phyloP scores from a whole-genome alignment of 1,140 invertebrate genomes.

The Drosophila prosaltans region DNA sequence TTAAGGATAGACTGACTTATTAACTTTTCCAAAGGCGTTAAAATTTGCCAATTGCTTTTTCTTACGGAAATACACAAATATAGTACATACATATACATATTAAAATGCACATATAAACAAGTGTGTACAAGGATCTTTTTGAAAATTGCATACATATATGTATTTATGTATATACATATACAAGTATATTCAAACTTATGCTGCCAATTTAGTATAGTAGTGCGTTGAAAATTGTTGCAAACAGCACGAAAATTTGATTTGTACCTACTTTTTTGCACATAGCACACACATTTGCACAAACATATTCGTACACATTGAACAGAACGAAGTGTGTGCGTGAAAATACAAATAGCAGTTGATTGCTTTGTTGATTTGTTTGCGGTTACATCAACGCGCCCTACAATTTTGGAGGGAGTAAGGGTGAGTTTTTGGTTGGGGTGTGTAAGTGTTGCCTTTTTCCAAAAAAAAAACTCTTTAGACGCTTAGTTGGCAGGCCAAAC shows the following conservation, averaged over 20 bases:
- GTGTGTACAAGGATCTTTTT: too few relatives aligned
- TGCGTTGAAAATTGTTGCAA: constrained; percentile 66
- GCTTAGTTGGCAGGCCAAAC: constrained; percentile 67
- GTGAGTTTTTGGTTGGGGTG: not conserved
- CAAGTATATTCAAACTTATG: too few relatives aligned
- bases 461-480: constrained; percentile 49
- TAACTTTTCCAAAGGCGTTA: too few relatives aligned
- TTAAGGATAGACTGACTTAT: too few relatives aligned
- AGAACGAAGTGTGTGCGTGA: constrained; percentile 48
- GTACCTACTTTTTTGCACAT: constrained; percentile 60
- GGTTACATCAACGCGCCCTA: constrained; percentile 57
- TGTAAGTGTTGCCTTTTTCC: constrained; percentile 38
- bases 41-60: too few relatives aligned
- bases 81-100: too few relatives aligned
- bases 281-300: constrained; percentile 18
- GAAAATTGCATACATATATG: too few relatives aligned
- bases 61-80: too few relatives aligned
- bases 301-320: constrained; percentile 1
- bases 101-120: too few relatives aligned
- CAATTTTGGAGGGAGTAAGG: not conserved
- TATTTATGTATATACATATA: too few relatives aligned
- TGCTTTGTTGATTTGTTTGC: constrained; percentile 81
- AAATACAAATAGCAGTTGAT: constrained; percentile 82
- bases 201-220: constrained; percentile 5
- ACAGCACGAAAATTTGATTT: constrained; percentile 65